Base-by-base conservation (phyloP, 2,888 invertebrate species). In the Phaonia tiefii region DNA sequence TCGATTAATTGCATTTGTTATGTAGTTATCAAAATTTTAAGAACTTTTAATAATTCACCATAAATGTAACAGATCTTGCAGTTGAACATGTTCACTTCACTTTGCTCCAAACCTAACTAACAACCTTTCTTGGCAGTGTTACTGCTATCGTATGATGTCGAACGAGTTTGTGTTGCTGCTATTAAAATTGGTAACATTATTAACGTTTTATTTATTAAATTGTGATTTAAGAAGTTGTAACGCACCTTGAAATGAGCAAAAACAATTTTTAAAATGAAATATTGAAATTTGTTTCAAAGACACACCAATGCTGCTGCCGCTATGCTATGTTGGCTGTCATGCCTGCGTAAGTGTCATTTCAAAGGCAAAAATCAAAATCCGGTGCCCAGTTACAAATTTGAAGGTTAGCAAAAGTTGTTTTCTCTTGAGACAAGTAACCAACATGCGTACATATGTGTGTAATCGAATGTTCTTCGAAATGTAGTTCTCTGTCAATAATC, bases 271-370 rank as follows among this genome's bases (percentile, higher is more conserved):
- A 42, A 39, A 20, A 51, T 11, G 26, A 60, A 20, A 60, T 22
- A 17, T 60, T 39, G 39, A 60, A 60, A 63, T 63, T 49, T 1
- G 46, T 25, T 31, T 51, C 51, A 51, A 51, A 67, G 67, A 46
- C 51, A 66, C 20, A 10, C 11, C 15, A 8, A 22, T 51, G 31
- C 31, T 31, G 31, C 31, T 31, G 31, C 8, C 31, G 3, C 4
- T 31, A 31, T 31, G 8, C 8, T 8, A n/a, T n/a, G 8, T 31
- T 8, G 31, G 8, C 31, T 8, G 17, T 37, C 10, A 46, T 20
- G 10, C 4, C 22, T 74, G 80, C 77, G 80, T 80, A 74, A 77
- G 80, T 77, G 74, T 74, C 76, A 80, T 54, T 10, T 67, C 71
- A 75, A 66, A 74, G 74, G 49, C 51, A 42, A 25, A 49, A 37